Evolutionary conservation across 2,113 vertebrate species (phyloP), one percentile per base, ranked within the genome.

Genomic region (Psilopogon haemacephalus): DNA sequence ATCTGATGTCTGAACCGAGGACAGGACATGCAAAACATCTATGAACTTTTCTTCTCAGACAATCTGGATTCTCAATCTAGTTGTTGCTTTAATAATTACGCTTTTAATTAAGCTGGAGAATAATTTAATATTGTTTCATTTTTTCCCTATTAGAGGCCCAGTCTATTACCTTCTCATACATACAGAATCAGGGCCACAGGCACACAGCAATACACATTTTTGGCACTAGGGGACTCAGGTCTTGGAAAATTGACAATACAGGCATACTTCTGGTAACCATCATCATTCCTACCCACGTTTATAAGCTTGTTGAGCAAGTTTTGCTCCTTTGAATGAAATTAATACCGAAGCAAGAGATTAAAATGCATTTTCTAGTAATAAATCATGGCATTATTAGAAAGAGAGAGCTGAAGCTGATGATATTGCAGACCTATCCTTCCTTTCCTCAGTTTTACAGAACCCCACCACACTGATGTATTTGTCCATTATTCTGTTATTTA

Each of bases 101-200:
- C 15, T 63, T 88, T 70, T 95, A 89, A 95, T 93, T 88, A 93
- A 95, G 86, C 8, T 26, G 81, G 60, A 92, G 88, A 93, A 73
- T 63, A 63, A 67, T 88, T 92, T 50, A 69, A 84, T 68, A 67
- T 44, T 56, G 89, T 90, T 91, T 89, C 44, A 42, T 70, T 93
- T 90, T 91, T 89, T 86, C 85, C 72, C 91, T 87, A 8, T 89
- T 84, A 33, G 87, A 63, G 83, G 76, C 87, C 71, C 37, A 40
- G 33, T 84, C 75, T 65, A 12, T 77, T 83, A 64, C 85, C 60
- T 94, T 68, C 64, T 77, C 56, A 74, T 56, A 8, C 69, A 88
- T 60, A 67, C 87, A 63, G 88, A 77, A 80, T 50, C 28, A 75
- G 2, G 4, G 91, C 87, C 88, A 73, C 42, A 20, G 85, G 79